phyloP scores from a whole-genome alignment of 2,888 invertebrate genomes.

The Cerastis rubricosa region DNA sequence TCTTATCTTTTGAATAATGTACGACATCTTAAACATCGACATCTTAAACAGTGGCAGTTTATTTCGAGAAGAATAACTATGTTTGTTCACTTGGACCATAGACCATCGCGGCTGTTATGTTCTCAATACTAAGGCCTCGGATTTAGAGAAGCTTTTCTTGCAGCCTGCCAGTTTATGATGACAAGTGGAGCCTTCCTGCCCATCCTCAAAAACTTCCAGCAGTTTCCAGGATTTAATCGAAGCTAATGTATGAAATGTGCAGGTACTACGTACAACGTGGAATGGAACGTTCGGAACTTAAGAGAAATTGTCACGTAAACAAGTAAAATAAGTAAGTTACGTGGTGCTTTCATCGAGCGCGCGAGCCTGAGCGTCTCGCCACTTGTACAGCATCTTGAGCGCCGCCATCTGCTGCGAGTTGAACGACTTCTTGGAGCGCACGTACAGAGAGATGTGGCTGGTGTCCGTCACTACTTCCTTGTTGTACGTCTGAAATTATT shows the following conservation, averaged over 20 bases:
- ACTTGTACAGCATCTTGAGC: slow-evolving; percentile 94
- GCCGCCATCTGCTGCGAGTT: slow-evolving; percentile 96
- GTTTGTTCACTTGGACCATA: neutral
- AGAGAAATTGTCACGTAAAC: neutral
- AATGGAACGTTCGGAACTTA: too few relatives aligned
- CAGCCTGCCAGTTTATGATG: neutral
- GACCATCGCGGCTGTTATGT: neutral
- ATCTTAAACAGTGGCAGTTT: neutral
- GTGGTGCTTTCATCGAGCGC: slow-evolving; percentile 97
- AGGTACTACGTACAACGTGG: neutral
- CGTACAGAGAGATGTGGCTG: slow-evolving; percentile 94
- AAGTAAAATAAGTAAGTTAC: slow-evolving; percentile 80
- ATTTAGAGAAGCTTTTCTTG: neutral
- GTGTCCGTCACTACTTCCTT: slow-evolving; percentile 94
- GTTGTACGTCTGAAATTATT: slow-evolving; percentile 92
- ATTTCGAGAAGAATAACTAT: neutral
- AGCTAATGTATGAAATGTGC: neutral
- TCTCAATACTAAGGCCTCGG: neutral
- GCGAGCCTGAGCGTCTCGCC: slow-evolving; percentile 97
- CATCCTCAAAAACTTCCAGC: neutral
- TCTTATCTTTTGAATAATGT: neutral
- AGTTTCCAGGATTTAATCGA: neutral
- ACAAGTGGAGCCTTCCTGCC: neutral
- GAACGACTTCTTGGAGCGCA: slow-evolving; percentile 94
- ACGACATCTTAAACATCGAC: neutral